Conservation (phyloP, 2,797 vertebrate genomes). For the Sparidentex hasta region DNA sequence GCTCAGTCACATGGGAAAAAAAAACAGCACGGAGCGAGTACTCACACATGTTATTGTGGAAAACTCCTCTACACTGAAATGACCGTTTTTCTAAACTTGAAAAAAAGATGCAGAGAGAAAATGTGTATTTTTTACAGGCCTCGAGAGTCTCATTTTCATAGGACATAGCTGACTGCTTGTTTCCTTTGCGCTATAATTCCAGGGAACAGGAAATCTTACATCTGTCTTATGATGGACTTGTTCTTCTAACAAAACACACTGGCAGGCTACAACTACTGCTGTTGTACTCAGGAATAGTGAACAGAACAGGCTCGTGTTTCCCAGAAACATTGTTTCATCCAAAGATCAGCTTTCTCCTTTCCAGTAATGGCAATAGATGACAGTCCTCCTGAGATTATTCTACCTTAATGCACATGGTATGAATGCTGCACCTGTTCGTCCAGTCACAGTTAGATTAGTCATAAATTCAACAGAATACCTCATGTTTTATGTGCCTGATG, state of each 20-base stretch:
- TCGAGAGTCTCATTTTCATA: constrained; percentile 52
- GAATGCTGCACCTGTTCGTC: constrained; percentile 1
- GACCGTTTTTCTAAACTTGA: constrained; percentile 2
- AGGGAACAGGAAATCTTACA: constrained; percentile 32
- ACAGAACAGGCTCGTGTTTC: background rate
- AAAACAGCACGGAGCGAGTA: constrained; percentile 36
- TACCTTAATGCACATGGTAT: background rate
- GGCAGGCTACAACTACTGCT: background rate
- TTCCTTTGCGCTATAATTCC: constrained; percentile 45
- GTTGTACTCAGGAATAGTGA: constrained; percentile 12
- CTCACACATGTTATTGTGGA: constrained; percentile 62
- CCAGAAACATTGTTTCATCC: constrained; percentile 8
- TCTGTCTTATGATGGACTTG: constrained; percentile 37
- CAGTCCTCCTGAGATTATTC: background rate
- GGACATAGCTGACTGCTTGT: constrained; percentile 36
- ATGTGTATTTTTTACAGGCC: constrained; percentile 27
- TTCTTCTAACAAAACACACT: constrained; percentile 35
- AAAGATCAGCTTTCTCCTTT: constrained; percentile 19
- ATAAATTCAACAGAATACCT: constrained; percentile 9
- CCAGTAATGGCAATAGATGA: background rate
- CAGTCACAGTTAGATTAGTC: background rate
- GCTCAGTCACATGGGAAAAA: constrained; percentile 36
- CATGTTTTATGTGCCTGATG: background rate
- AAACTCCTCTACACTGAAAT: constrained; percentile 39
- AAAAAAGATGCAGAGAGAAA: background rate